These are phyloP conservation scores for Pristis pectinata DNA, from an alignment of 2,797 vertebrate genomes.

Conservation along the genomic window DNA sequence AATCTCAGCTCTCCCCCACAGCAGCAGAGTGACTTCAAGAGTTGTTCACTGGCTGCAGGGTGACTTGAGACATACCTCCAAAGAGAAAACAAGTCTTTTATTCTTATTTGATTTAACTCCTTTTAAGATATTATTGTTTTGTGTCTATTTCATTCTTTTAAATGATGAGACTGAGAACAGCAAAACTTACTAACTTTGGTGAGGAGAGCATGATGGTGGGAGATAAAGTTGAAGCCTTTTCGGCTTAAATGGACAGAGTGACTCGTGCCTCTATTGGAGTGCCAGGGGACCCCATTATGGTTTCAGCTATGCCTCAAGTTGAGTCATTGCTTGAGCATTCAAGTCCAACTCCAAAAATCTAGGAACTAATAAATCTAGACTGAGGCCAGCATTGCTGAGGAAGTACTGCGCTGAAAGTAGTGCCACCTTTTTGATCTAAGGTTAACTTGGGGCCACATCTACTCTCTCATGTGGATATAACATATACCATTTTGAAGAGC, in stretches of 20 bases:
- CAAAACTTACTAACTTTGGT: background rate
- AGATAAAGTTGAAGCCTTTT: background rate
- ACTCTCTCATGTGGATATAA: background rate
- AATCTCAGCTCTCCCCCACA: background rate
- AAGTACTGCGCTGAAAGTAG: background rate
- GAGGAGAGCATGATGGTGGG: background rate
- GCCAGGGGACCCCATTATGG: background rate
- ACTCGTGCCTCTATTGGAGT: background rate
- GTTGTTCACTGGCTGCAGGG: background rate
- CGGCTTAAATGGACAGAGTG: background rate
- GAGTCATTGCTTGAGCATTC: background rate
- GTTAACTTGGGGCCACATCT: background rate
- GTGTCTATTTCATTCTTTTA: background rate
- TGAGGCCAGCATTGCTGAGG: background rate
- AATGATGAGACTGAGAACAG: too few relatives aligned
- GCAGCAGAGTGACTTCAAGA: background rate
- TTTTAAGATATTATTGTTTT: background rate
- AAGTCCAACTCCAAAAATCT: background rate
- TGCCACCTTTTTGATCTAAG: background rate
- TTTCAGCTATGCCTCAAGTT: background rate
- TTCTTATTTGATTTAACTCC: background rate
- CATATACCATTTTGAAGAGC: background rate
- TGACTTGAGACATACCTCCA: background rate
- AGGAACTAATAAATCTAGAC: background rate
- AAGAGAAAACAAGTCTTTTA: background rate